Percentiles rank a stretch among this genome's conserved stretches.
Conservation (phyloP, 2,888 invertebrate species). For the Agonopterix alstromeriana region DNA sequence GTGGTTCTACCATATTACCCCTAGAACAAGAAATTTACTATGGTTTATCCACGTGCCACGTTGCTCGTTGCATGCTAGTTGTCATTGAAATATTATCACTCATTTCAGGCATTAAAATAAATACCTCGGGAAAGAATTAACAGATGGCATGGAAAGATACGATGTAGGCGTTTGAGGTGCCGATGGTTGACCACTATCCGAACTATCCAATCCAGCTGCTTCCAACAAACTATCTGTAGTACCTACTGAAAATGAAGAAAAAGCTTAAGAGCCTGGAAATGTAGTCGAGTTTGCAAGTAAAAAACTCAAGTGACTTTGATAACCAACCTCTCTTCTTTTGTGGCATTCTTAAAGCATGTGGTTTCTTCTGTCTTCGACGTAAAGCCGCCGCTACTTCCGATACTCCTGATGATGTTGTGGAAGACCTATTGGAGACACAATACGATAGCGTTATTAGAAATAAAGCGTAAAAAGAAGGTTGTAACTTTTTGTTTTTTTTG, state of each 20-base stretch:
- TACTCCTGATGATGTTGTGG: conserved; percentile 61
- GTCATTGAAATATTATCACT: no score
- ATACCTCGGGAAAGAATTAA: conserved; percentile 88
- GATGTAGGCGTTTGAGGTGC: conserved; percentile 82
- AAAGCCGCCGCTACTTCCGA: conserved; percentile 62
- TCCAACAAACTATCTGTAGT: conserved; percentile 65
- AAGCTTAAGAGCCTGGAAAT: not conserved
- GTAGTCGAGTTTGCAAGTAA: not conserved
- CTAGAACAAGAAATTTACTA: conserved; percentile 41
- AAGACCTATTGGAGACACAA: conserved; percentile 33
- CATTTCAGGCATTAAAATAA: not conserved
- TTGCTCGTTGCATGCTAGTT: no score
- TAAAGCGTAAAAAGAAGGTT: not conserved
- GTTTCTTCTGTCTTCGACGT: conserved; percentile 59
- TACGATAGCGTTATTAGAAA: not conserved
- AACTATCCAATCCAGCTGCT: conserved; percentile 63
- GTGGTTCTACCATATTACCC: conserved; percentile 84
- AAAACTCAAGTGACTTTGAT: not conserved
- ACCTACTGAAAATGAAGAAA: conserved; percentile 37
- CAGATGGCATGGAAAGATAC: conserved; percentile 90
- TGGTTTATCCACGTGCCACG: no score
- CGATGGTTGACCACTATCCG: conserved; percentile 58
- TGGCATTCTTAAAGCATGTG: conserved; percentile 60
- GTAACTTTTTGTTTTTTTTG: not conserved
- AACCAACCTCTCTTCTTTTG: conserved; percentile 58